phyloP scores from a whole-genome alignment of 2,888 invertebrate genomes.

The Oscheius sp. region DNA sequence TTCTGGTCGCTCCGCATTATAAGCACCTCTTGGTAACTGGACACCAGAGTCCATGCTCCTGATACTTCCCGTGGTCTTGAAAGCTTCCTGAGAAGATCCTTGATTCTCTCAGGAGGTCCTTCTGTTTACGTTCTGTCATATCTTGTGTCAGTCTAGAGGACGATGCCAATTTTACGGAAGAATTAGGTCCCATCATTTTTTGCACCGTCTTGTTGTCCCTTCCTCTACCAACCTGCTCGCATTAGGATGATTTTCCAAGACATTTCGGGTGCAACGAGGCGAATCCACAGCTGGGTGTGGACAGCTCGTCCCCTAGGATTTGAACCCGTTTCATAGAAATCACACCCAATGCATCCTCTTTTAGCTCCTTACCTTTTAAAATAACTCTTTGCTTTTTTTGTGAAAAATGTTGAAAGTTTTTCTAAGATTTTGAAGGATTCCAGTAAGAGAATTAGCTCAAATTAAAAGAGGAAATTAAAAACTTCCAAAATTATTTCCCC shows the following conservation, averaged over 20 bases:
- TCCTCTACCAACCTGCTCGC: background rate
- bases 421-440: no score
- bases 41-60: slow-evolving; percentile 2
- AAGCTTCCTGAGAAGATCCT: slow-evolving; percentile 19
- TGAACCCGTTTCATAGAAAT: slow-evolving; percentile 22
- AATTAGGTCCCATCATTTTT: background rate
- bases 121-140: background rate
- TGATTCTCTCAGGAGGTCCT: background rate
- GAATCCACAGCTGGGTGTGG: slow-evolving; percentile 22
- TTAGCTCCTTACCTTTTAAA: background rate
- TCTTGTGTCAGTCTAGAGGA: background rate
- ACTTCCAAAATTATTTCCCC: no score
- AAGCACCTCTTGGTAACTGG: slow-evolving; percentile 10
- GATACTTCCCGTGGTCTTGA: slow-evolving; percentile 16
- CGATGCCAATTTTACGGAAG: background rate
- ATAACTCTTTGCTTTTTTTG: background rate
- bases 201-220: background rate
- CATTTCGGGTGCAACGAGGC: slow-evolving; percentile 29
- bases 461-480: no score
- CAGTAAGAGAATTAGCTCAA: no score
- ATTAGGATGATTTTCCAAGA: slow-evolving; percentile 15
- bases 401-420: background rate
- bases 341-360: slow-evolving; percentile 7
- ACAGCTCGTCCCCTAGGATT: slow-evolving; percentile 27
- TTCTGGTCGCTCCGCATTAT: background rate